These are phyloP conservation scores for Tipula helvola DNA, from an alignment of 2,888 invertebrate genomes.

Conservation along the genomic window DNA sequence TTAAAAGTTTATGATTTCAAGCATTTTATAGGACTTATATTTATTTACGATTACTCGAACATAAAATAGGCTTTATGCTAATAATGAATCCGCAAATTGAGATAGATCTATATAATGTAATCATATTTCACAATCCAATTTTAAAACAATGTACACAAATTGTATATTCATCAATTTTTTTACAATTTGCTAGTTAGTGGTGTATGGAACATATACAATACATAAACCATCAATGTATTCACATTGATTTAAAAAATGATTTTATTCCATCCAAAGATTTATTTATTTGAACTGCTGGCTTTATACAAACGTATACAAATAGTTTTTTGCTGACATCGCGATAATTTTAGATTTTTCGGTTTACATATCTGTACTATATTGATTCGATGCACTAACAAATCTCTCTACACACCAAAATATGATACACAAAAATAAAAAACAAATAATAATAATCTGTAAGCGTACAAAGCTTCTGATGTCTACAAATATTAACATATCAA, in stretches of 20 bases:
- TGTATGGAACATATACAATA: no score
- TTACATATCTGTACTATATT: not conserved
- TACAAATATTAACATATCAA: not conserved
- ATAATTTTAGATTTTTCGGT: not conserved
- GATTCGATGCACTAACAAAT: not conserved
- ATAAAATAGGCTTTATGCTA: no score
- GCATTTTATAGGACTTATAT: no score
- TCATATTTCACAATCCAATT: no score
- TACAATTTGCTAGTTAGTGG: no score
- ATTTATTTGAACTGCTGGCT: not conserved
- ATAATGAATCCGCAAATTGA: no score
- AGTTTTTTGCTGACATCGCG: not conserved
- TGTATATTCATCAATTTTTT: no score
- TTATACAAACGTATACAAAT: not conserved
- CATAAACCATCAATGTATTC: not conserved
- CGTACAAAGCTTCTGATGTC: not conserved
- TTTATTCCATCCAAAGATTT: not conserved
- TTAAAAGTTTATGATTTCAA: no score
- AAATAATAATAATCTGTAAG: not conserved
- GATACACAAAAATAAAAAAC: not conserved
- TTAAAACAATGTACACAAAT: no score
- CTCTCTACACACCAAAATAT: not conserved
- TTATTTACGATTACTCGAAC: no score
- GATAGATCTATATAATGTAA: no score
- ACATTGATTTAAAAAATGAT: not conserved